Base-by-base conservation (phyloP, 2,888 invertebrate genomes). In the Tachystola acroxantha region DNA sequence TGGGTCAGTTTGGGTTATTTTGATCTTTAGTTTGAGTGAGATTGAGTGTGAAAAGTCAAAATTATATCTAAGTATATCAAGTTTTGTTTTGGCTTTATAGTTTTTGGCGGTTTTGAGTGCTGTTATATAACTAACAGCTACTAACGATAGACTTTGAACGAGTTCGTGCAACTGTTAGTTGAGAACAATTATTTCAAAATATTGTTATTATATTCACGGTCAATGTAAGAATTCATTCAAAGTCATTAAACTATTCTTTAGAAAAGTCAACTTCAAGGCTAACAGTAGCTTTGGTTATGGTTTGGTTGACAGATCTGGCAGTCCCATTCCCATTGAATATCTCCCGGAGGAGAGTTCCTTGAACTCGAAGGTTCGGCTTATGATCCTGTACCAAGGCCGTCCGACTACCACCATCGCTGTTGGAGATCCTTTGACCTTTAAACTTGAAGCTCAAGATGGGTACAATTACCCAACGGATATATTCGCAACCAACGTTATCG, bases 361-460 rank as follows among this genome's bases (percentile, higher is more conserved):
- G 24, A 96, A 96, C 68, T 96, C 96, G 0, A 94, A 95, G 65
- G 95, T 96, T 1, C 91, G 96, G 10, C 75, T 96, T 45, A 88
- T 93, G 82, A 96, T 97, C 52, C 73, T 96, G 31, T 97, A 96
- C 68, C 95, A 96, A 81, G 96, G 96, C 28, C 84, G 96, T 50
- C 96, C 96, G 1, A 97, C 96, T 0, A 96, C 96, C 0, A 96
- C 96, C 1, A 96, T 97, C 30, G 96, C 96, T 5, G 96, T 97
- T 2, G 96, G 96, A 1, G 96, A 97, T 76, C 96, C 96, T 0
- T 69, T 97, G 6, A 96, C 96, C 6, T 96, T 97, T 87, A 90
- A 95, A 43, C 74, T 97, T 32, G 96, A 96, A 79, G 92, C 96
- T 0, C 94, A 96, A 73, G 95, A 96, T 57, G 96, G 96, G 43